phyloP scores from a whole-genome alignment of 2,113 vertebrate genomes.

The Capreolus pygargus region DNA sequence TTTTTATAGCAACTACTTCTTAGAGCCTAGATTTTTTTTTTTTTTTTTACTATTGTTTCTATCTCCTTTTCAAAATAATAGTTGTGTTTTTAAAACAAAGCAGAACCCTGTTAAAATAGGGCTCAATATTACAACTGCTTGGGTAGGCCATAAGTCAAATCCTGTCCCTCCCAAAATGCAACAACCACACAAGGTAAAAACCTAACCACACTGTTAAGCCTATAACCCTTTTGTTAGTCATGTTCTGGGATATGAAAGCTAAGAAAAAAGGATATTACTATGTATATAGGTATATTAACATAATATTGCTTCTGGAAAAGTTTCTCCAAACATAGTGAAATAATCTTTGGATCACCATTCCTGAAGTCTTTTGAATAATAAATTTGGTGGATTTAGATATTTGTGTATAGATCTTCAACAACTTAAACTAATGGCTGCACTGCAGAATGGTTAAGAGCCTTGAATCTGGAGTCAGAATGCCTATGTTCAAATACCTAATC shows the following conservation, averaged over 20 bases:
- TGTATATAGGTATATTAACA: neutral
- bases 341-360: neutral
- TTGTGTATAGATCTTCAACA: conserved; percentile 4
- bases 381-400: neutral
- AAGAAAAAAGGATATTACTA: neutral
- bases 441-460: neutral
- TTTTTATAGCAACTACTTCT: conserved; percentile 43
- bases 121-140: neutral
- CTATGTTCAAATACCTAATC: neutral
- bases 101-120: neutral
- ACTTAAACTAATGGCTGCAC: neutral
- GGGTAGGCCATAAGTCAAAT: neutral
- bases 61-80: conserved; percentile 54
- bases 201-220: neutral
- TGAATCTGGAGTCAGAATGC: neutral
- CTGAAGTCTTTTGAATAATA: conserved; percentile 23
- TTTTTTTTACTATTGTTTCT: conserved; percentile 12
- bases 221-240: neutral
- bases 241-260: neutral
- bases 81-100: conserved; percentile 49
- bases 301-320: conserved; percentile 3
- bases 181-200: neutral
- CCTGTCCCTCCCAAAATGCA: neutral
- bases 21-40: neutral
- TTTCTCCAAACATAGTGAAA: neutral